Evolutionary conservation across 2,888 invertebrate genomes (phyloP), one percentile per base, ranked within the genome.

Genomic region (Chironomus riparius): DNA sequence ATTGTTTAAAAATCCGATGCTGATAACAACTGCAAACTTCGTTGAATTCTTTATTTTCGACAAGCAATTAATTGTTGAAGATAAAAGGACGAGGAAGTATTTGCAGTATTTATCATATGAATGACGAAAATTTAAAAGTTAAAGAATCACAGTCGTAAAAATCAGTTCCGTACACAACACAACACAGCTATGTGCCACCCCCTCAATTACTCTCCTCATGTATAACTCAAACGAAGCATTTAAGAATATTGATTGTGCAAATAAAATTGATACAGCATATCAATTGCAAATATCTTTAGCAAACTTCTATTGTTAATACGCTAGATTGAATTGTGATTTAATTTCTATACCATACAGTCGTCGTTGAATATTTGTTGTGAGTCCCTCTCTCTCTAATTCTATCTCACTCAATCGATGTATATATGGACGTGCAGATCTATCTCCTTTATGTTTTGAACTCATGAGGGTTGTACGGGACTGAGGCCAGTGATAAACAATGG

Each of bases 201-300:
- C 28, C 28, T 7, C 72, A 72, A 72, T 72, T 72, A 72, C 47
- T 61, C 24, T 65, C 65, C 22, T 22, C 13, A 50, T 50, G 22
- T 61, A 12, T 38, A 38, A 10, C 6, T 10, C 50, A 13, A 18
- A 18, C 56, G n/a, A 38, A 56, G 56, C 56, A 56, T 56, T 56
- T 56, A 56, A 5, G 62, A 72, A 72, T 72, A 72, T 72, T 72
- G 72, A 72, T 72, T 72, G 72, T 72, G 62, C 72, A 72, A 72
- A 72, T 72, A 72, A 72, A 72, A 72, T 72, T 72, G 72, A 72
- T 72, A 72, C 72, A 72, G 72, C 72, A 72, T 72, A 72, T 72
- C 72, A 72, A 72, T 72, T 72, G 72, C 72, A 72, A 72, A 72
- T 72, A 72, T 72, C 61, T 72, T 72, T 50, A 24, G 72, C 61